phyloP scores from a whole-genome alignment of 2,797 vertebrate genomes.

The Xenopus petersii region DNA sequence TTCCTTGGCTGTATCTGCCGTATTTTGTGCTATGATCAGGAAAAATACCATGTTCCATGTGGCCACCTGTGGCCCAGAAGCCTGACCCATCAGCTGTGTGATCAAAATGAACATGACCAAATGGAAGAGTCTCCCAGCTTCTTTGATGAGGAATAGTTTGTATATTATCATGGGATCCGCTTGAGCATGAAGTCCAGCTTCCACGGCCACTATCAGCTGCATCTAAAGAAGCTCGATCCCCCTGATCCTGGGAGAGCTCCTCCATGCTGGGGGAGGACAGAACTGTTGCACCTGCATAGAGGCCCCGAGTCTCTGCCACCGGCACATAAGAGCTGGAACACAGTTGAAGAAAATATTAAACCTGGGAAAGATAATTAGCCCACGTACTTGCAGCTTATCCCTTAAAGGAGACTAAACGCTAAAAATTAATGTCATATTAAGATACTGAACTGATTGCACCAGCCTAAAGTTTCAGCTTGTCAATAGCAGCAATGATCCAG shows the following conservation, averaged over 20 bases:
- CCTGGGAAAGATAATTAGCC: too few species aligned
- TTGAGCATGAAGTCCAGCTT: slow-evolving; percentile 98
- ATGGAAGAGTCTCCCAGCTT: slow-evolving; percentile 91
- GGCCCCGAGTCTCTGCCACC: slow-evolving; percentile 84
- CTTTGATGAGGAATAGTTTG: slow-evolving; percentile 96
- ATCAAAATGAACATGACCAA: slow-evolving; percentile 74
- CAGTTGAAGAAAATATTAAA: not conserved
- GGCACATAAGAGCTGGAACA: slow-evolving; percentile 81
- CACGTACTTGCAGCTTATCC: too few species aligned
- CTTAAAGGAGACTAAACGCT: too few species aligned
- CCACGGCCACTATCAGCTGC: slow-evolving; percentile 96
- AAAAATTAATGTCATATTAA: too few species aligned
- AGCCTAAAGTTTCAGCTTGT: too few species aligned
- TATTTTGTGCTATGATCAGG: slow-evolving; percentile 74
- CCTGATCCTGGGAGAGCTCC: slow-evolving; percentile 94
- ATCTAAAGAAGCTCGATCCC: slow-evolving; percentile 90
- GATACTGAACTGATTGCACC: too few species aligned
- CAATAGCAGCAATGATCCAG: too few species aligned
- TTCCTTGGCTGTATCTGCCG: slow-evolving; percentile 67
- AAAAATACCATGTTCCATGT: slow-evolving; percentile 72
- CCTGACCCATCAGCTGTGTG: slow-evolving; percentile 68
- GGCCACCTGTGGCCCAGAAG: slow-evolving; percentile 67
- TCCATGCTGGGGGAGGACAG: slow-evolving; percentile 93
- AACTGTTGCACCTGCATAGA: slow-evolving; percentile 83
- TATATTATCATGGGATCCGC: slow-evolving; percentile 96